phyloP scores from a whole-genome alignment of 2,113 vertebrate genomes.

The Passer domesticus region DNA sequence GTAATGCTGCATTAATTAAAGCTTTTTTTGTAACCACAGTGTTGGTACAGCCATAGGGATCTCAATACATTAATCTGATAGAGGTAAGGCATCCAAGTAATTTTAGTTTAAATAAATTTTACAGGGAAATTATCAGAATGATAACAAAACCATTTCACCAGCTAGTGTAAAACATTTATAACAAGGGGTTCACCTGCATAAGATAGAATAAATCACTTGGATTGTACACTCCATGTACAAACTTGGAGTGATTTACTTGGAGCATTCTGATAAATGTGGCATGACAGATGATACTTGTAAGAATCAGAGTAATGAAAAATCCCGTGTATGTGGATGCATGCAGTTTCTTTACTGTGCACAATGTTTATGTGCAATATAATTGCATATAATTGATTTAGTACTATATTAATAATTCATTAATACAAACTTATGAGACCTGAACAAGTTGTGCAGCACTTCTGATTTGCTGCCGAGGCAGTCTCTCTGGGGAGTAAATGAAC shows the following conservation, averaged over 20 bases:
- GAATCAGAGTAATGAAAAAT: neutral
- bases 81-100: neutral
- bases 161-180: neutral
- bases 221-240: neutral
- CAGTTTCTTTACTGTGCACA: neutral
- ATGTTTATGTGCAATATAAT: neutral
- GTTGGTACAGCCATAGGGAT: neutral
- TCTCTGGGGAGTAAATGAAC: neutral
- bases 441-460: neutral
- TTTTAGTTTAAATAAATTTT: neutral
- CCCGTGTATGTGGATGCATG: rapidly evolving
- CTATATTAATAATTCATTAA: neutral
- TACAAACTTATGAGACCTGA: neutral
- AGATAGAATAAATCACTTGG: neutral
- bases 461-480: neutral
- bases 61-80: neutral
- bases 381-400: neutral
- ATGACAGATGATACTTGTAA: neutral
- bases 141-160: neutral
- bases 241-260: neutral
- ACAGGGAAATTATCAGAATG: neutral
- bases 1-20: neutral
- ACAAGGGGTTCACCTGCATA: neutral
- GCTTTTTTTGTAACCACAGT: neutral
- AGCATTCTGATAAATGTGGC: neutral